Percentiles rank a stretch among this genome's conserved stretches.
Conservation (phyloP, 2,797 vertebrate genomes). For the Petrocephalus sullivani region DNA sequence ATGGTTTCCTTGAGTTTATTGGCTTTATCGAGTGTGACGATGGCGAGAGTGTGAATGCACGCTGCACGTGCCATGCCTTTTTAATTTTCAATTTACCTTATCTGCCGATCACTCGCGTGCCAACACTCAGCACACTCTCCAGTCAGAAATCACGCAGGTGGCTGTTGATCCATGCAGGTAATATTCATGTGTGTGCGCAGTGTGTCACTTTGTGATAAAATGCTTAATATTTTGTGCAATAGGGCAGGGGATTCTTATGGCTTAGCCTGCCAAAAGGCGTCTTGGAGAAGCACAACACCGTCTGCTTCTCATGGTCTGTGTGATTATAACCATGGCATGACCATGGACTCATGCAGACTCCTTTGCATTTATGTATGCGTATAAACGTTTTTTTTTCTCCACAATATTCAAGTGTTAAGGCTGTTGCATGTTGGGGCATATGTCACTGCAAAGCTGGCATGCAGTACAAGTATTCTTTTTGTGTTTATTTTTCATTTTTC, state of each 20-base stretch:
- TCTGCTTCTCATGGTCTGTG: background rate
- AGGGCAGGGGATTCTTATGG: background rate
- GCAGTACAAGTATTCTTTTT: background rate
- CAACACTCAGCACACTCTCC: background rate
- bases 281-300: background rate
- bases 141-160: background rate
- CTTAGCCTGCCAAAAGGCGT: background rate
- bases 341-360: background rate
- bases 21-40: background rate
- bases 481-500: background rate
- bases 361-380: background rate
- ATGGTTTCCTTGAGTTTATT: constrained; percentile 1
- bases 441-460: background rate
- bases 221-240: background rate
- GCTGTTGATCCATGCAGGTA: background rate
- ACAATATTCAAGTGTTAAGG: background rate
- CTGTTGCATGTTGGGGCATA: background rate
- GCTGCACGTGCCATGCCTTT: background rate
- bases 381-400: background rate
- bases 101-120: background rate
- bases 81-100: constrained; percentile 21
- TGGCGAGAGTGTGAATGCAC: background rate
- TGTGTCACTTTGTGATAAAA: background rate
- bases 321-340: background rate
- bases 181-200: background rate